Evolutionary conservation across 2,113 vertebrate genomes (phyloP), one percentile per base, ranked within the genome.

Genomic region (Oxyruncus cristatus): DNA sequence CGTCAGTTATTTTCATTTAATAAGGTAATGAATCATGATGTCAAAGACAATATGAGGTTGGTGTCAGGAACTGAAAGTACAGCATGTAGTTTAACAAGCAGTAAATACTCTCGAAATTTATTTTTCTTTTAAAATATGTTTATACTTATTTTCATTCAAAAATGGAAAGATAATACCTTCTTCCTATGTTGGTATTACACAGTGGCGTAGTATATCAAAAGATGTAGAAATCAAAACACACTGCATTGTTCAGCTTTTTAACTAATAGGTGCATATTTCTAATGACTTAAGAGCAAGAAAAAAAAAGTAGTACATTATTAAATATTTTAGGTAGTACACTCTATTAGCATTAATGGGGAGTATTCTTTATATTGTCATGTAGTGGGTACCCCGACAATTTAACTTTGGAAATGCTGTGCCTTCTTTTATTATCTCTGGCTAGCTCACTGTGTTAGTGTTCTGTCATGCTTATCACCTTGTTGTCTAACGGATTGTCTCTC

Each of bases 1-100:
- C 88, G 91, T 55, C 70, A 62, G 67, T 76, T 89, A 56, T 94
- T 97, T 94, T 85, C 50, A 4, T 85, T 88, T 95, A 82, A 80
- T 91, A 79, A 91, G 55, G 91, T 82, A 74, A 92, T 89, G 88
- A 94, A 85, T 91, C 78, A 19, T 66, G 72, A 66, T 96, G 78
- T 89, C 92, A 74, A 71, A 92, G 87, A 56, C 61, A 52, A 11
- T 79, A 47, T 32, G 68, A 94, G 52, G 83, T 82, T 90, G 71
- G 59, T 88, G 21, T 89, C 75, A 92, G 63, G 68, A 88, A 42
- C 16, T 84, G 87, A 77, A 92, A 49, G 14, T 47, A 68, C 32
- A 72, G 49, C 12, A 13, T 20, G 14, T 58, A 89, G 58, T 32
- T 47, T 80, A 80, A 89, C 79, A 78, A 95, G 59, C 42, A 94